phyloP scores from a whole-genome alignment of 2,797 vertebrate species.

The Todus mexicanus region DNA sequence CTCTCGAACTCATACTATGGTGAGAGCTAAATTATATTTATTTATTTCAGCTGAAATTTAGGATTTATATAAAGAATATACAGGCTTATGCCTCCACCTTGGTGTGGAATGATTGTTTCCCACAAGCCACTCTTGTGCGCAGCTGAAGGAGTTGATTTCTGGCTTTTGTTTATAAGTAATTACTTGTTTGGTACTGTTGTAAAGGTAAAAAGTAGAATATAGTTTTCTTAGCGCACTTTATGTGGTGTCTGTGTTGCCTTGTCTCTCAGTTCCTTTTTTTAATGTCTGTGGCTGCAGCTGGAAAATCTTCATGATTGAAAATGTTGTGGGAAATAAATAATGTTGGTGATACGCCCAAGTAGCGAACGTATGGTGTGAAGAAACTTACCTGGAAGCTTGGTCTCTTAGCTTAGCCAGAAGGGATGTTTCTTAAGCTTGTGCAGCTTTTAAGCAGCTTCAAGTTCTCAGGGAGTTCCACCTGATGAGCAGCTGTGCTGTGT shows the following conservation, averaged over 20 bases:
- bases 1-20: constrained; percentile 43
- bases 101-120: not conserved
- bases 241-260: not conserved
- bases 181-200: not conserved
- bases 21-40: constrained; percentile 40
- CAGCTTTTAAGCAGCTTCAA: not conserved
- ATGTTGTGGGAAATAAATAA: not conserved
- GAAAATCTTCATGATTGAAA: not conserved
- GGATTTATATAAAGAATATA: not conserved
- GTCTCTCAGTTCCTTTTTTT: not conserved
- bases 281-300: not conserved
- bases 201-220: not conserved
- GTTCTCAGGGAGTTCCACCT: not conserved
- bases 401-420: not conserved
- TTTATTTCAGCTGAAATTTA: not conserved
- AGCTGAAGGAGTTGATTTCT: not conserved
- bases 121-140: not conserved
- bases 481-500: not conserved
- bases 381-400: not conserved
- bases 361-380: not conserved
- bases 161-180: not conserved
- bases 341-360: not conserved
- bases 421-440: not conserved
- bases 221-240: not conserved
- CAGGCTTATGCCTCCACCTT: not conserved